phyloP scores from a whole-genome alignment of 2,113 vertebrate genomes.

The Polyodon spathula region DNA sequence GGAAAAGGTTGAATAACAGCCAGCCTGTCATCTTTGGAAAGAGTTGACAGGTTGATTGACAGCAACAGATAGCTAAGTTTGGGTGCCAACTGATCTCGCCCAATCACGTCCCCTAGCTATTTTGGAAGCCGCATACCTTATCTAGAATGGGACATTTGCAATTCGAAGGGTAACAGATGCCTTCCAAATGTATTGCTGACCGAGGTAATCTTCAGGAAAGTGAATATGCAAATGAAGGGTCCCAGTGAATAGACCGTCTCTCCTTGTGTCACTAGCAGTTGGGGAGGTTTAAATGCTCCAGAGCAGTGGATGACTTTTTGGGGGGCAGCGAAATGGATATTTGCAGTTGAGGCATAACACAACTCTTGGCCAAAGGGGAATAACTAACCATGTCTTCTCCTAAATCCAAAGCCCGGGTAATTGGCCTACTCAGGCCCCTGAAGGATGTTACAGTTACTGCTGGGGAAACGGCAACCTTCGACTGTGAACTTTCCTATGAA shows the following conservation, averaged over 20 bases:
- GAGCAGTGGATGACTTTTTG: conserved; percentile 49
- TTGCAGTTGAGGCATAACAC: conserved; percentile 43
- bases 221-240: conserved; percentile 58
- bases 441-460: conserved; percentile 88
- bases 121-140: conserved; percentile 84
- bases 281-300: conserved; percentile 43
- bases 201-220: conserved; percentile 59
- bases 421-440: conserved; percentile 73
- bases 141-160: conserved; percentile 60
- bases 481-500: conserved; percentile 92
- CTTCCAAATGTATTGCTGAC: conserved; percentile 57
- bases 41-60: conserved; percentile 64
- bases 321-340: conserved; percentile 56
- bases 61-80: conserved; percentile 50
- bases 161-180: conserved; percentile 66
- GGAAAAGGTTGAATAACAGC: conserved; percentile 32
- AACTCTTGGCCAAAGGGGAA: conserved; percentile 44
- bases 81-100: conserved; percentile 56
- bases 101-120: conserved; percentile 72
- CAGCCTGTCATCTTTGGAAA: conserved; percentile 58
- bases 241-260: conserved; percentile 43
- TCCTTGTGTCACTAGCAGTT: conserved; percentile 30
- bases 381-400: conserved; percentile 69
- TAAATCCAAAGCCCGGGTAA: conserved; percentile 80
- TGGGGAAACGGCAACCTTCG: conserved; percentile 90